A percentile compares a stretch with the other conserved stretches of the same genome.
Evolutionary conservation across 2,113 vertebrate genomes (phyloP).

Genomic region (Budorcas taxicolor): DNA sequence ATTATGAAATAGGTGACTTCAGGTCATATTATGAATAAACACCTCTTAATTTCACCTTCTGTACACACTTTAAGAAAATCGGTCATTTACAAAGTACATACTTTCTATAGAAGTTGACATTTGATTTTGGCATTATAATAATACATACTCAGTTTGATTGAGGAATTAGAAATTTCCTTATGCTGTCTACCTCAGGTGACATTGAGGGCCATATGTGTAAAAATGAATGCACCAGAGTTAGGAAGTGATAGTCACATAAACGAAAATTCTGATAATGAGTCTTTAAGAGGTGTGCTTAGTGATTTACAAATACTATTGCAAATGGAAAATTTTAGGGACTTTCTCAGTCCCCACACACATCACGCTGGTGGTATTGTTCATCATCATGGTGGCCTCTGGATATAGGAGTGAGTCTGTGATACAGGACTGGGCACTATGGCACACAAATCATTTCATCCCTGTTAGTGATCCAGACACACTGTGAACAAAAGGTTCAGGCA

Average conservation of each 20-base stretch:
- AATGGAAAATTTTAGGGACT: background rate
- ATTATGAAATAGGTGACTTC: background rate
- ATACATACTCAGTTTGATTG: background rate
- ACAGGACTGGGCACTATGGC: background rate
- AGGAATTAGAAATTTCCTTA: background rate
- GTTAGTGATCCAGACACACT: background rate
- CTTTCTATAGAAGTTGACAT: background rate
- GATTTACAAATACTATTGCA: background rate
- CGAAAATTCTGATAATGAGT: background rate
- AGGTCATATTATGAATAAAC: background rate
- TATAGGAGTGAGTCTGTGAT: background rate
- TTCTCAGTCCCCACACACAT: background rate
- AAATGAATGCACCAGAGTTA: background rate
- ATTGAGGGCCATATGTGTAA: background rate
- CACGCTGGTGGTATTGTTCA: accelerated
- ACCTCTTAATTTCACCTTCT: background rate
- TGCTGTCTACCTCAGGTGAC: background rate
- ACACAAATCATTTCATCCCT: background rate
- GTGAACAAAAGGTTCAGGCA: background rate
- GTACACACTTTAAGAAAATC: background rate
- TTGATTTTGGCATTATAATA: background rate
- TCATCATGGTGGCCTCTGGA: background rate
- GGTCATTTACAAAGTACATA: background rate
- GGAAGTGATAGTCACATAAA: background rate
- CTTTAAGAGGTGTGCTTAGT: background rate